Evolutionary conservation across 64 coral and sea anemone species (phyloP).

Genomic region (Pocillopora verrucosa): DNA sequence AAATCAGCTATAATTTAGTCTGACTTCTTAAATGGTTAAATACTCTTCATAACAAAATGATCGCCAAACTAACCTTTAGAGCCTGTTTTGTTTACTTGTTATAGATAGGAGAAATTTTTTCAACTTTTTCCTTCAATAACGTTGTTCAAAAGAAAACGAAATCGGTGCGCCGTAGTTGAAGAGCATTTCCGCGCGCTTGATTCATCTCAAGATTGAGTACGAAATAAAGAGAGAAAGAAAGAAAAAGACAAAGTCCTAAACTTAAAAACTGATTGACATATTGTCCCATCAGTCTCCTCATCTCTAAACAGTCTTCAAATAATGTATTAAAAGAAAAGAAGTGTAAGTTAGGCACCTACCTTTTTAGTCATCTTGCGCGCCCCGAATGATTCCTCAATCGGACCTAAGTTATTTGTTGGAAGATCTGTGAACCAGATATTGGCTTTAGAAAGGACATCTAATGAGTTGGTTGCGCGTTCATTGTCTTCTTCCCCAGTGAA

Average conservation of each 20-base stretch:
- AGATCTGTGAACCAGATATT: background rate
- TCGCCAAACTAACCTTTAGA: too few species aligned
- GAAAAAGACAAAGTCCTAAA: background rate
- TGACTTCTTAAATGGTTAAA: too few species aligned
- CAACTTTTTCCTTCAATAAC: background rate
- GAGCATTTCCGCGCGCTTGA: background rate
- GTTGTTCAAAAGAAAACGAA: background rate
- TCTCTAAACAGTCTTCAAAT: background rate
- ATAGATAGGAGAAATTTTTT: too few species aligned
- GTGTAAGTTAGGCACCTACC: background rate
- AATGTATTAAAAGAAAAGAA: background rate
- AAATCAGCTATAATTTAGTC: too few species aligned
- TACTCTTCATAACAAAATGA: too few species aligned
- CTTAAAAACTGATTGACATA: background rate
- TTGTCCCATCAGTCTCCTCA: background rate
- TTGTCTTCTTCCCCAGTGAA: background rate
- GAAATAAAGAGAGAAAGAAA: background rate
- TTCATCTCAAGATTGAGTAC: background rate
- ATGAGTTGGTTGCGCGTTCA: background rate
- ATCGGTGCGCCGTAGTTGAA: background rate
- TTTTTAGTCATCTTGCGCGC: background rate
- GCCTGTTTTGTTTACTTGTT: too few species aligned
- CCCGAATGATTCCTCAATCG: constrained; percentile 1
- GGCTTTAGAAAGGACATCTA: constrained; percentile 6
- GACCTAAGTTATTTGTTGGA: constrained; percentile 15